Percentiles rank a stretch among this genome's conserved stretches.
These are phyloP conservation scores for Melolontha melolontha DNA, from an alignment of 2,888 invertebrate genomes.

Conservation along the genomic window DNA sequence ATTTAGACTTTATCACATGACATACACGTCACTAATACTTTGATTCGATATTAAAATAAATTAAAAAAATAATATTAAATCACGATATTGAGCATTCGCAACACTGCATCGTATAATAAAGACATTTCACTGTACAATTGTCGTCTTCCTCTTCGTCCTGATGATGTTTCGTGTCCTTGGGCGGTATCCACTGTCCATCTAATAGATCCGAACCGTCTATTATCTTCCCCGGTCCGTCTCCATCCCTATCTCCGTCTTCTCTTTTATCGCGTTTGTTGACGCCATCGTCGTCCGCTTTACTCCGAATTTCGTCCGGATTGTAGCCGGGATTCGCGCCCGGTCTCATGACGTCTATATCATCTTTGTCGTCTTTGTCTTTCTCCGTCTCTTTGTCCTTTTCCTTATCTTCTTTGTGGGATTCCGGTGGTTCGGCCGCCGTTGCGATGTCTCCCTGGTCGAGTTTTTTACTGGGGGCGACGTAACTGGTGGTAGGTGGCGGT, in stretches of 20 bases:
- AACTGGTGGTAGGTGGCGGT: conserved; percentile 53
- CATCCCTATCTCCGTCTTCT: conserved; percentile 38
- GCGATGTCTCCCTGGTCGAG: conserved; percentile 32
- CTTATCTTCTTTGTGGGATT: conserved; percentile 40
- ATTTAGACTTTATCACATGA: conserved; percentile 20
- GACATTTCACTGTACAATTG: conserved; percentile 71
- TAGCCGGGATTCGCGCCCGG: conserved; percentile 47
- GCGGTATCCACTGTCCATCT: conserved; percentile 45
- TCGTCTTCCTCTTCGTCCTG: conserved; percentile 63
- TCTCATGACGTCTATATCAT: conserved; percentile 45
- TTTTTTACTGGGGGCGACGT: conserved; percentile 41
- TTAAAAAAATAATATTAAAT: conserved; percentile 28
- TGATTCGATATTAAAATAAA: conserved; percentile 2
- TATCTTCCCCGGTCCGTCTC: conserved; percentile 41
- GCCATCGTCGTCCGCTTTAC: conserved; percentile 40
- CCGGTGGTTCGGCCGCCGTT: conserved; percentile 43
- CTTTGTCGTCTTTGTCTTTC: conserved; percentile 44
- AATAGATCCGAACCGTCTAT: conserved; percentile 40
- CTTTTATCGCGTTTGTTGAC: conserved; percentile 26
- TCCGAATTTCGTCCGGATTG: conserved; percentile 43
- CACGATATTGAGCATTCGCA: conserved; percentile 71
- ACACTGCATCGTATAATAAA: conserved; percentile 74
- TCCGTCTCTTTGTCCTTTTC: conserved; percentile 45
- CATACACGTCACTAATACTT: conserved; percentile 15
- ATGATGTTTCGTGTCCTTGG: conserved; percentile 40